A percentile compares a stretch with the other conserved stretches of the same genome.
Evolutionary conservation across 2,888 invertebrate species (phyloP).

Genomic region (Bibio marci): DNA sequence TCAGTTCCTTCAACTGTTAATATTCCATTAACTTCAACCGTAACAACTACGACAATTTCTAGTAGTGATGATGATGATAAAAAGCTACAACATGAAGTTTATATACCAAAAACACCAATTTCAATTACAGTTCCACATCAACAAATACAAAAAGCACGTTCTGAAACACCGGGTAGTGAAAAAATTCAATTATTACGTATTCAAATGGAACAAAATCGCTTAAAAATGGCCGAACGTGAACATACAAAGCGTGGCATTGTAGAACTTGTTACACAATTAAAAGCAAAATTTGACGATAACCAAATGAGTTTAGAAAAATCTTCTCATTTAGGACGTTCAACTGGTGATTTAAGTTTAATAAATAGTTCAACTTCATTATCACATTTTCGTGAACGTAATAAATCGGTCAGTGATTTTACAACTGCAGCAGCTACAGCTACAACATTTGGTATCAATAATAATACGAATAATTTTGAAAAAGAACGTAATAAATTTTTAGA

Average conservation of each 20-base stretch:
- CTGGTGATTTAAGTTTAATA: constrained; percentile 22
- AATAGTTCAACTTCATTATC: constrained; percentile 11
- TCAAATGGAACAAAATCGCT: constrained; percentile 36
- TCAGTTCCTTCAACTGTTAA: no score
- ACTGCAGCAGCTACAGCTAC: constrained; percentile 8
- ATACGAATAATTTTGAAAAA: constrained; percentile 18
- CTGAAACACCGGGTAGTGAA: constrained; percentile 31
- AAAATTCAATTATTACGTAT: constrained; percentile 34
- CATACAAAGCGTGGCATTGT: constrained; percentile 34
- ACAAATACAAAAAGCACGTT: constrained; percentile 3
- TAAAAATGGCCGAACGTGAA: constrained; percentile 34
- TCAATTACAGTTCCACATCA: not conserved
- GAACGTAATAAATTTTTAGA: constrained; percentile 24
- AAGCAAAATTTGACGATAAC: constrained; percentile 35
- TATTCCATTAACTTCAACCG: no score
- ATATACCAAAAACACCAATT: not conserved
- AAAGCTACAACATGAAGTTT: not conserved
- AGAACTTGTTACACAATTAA: constrained; percentile 33
- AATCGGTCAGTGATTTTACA: constrained; percentile 7
- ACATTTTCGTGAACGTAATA: constrained; percentile 8
- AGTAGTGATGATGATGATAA: not conserved
- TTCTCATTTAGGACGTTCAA: constrained; percentile 25
- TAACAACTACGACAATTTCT: no score
- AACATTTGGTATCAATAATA: constrained; percentile 14
- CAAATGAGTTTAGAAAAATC: constrained; percentile 23